Conservation (phyloP, 2,113 vertebrate species). For the Lutjanus erythropterus region DNA sequence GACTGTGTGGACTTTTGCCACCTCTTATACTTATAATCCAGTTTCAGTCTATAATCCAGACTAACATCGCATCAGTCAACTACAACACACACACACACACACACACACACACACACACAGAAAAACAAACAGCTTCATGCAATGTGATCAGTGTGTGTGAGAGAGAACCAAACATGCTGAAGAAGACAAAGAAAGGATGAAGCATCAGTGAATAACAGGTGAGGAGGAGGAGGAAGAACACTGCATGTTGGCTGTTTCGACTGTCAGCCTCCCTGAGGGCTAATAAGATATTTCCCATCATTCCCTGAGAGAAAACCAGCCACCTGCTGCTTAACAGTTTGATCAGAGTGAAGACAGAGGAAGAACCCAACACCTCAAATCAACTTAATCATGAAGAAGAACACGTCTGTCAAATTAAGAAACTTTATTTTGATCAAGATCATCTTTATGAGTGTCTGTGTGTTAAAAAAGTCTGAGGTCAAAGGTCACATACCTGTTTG, state of each 20-base stretch:
- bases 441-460: too few relatives aligned
- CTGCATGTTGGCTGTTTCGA: too few relatives aligned
- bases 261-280: not conserved
- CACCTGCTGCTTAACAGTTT: too few relatives aligned
- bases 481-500: slow-evolving; percentile 88
- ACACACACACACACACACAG: not conserved
- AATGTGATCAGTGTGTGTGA: not conserved
- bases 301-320: not conserved
- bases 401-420: too few relatives aligned
- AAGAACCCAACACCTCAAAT: too few relatives aligned
- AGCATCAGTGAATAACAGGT: slow-evolving; percentile 1
- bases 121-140: not conserved
- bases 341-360: too few relatives aligned
- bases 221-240: slow-evolving; percentile 7
- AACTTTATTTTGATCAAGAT: too few relatives aligned
- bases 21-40: too few relatives aligned
- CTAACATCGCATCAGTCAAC: not conserved
- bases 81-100: not conserved
- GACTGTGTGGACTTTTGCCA: too few relatives aligned
- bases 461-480: too few relatives aligned
- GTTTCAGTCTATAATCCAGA: not conserved
- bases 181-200: not conserved
- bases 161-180: not conserved
- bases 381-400: too few relatives aligned
- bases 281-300: not conserved